Evolutionary conservation across 1,140 invertebrate species (phyloP).

Genomic region (Conopomorpha cramerella): DNA sequence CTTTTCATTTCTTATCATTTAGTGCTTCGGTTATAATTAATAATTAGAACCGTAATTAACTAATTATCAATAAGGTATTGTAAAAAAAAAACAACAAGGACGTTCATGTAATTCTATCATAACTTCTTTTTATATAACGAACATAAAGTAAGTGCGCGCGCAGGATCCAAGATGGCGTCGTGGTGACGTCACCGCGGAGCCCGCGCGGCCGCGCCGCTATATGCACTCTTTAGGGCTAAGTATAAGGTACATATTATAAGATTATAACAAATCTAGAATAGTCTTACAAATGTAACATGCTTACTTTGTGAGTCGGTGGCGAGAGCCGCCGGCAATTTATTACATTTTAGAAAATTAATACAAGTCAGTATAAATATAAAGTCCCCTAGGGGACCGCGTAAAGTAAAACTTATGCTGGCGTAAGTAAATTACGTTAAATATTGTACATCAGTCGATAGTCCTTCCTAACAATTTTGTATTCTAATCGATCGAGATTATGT

Average conservation of each 20-base stretch:
- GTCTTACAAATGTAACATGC: constrained; percentile 51
- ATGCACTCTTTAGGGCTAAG: constrained; percentile 28
- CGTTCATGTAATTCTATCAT: constrained; percentile 57
- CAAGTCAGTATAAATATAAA: constrained; percentile 44
- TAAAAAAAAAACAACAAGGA: constrained; percentile 47
- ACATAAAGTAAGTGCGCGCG: constrained; percentile 31
- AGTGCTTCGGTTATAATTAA: constrained; percentile 58
- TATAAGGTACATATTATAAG: constrained; percentile 38
- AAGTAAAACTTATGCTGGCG: constrained; percentile 58
- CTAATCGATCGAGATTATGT: constrained; percentile 59
- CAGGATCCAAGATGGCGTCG: constrained; percentile 4
- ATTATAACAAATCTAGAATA: constrained; percentile 54
- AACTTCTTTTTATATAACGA: constrained; percentile 62
- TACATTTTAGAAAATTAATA: constrained; percentile 55
- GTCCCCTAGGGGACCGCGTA: constrained; percentile 27
- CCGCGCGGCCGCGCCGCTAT: constrained; percentile 6
- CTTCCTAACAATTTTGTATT: constrained; percentile 56
- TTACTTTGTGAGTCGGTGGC: constrained; percentile 37
- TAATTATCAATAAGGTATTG: constrained; percentile 61
- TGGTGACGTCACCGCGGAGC: constrained; percentile 6
- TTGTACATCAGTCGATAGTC: constrained; percentile 63
- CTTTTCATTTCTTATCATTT: constrained; percentile 42
- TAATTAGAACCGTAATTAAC: constrained; percentile 64
- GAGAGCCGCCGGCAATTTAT: constrained; percentile 45
- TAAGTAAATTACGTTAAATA: constrained; percentile 63